Conservation (phyloP, 23 tunicate genomes). For the Botrylloides violaceus region DNA sequence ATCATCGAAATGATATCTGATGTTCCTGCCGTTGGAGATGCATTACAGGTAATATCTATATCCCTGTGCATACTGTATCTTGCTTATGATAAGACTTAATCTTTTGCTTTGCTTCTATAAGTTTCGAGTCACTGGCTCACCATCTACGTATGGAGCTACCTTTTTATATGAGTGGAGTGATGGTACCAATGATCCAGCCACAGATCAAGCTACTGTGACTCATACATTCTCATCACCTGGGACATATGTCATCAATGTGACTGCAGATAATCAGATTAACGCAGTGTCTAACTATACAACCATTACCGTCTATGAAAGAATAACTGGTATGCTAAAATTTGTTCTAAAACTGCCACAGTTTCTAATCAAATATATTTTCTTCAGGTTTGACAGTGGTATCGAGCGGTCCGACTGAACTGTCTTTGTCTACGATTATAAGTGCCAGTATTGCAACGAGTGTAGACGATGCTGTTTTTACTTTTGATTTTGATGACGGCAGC, state of each 20-base stretch:
- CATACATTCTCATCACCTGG: constrained; percentile 34
- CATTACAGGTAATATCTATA: constrained; percentile 9
- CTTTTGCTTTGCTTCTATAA: not conserved
- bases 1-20: constrained; percentile 7
- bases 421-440: not conserved
- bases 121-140: constrained; percentile 23
- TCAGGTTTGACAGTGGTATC: constrained; percentile 33
- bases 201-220: constrained; percentile 12
- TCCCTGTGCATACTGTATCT: no score
- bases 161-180: constrained; percentile 59
- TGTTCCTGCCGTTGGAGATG: constrained; percentile 4
- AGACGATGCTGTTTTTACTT: constrained; percentile 12
- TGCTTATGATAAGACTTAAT: not conserved
- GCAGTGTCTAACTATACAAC: not conserved
- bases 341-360: no score
- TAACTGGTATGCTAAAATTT: constrained; percentile 39
- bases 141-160: constrained; percentile 21
- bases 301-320: constrained; percentile 44
- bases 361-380: not conserved
- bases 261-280: constrained; percentile 49
- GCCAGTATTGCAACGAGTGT: constrained; percentile 18
- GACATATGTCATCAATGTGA: constrained; percentile 42
- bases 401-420: constrained; percentile 34
- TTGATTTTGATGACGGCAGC: constrained; percentile 5
- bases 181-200: not conserved